A percentile compares a stretch with the other conserved stretches of the same genome.
Conservation (phyloP, 2,888 invertebrate genomes). For the Mythimna loreyi region DNA sequence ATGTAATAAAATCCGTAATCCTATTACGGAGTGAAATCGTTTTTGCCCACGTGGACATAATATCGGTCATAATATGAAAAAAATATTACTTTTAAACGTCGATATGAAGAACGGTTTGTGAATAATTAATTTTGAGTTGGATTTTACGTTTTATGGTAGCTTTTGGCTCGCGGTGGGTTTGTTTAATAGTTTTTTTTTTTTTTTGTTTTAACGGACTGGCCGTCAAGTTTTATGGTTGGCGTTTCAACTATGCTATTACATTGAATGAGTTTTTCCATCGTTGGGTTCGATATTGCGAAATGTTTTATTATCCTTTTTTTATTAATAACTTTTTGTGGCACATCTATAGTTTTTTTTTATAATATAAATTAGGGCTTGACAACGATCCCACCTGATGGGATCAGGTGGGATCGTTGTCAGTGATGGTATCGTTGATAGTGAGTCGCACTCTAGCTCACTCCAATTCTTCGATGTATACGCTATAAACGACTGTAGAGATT, state of each 20-base stretch:
- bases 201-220: slow-evolving; percentile 16
- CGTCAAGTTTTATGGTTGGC: slow-evolving; percentile 35
- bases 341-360: too few relatives aligned
- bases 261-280: neutral
- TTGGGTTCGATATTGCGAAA: neutral
- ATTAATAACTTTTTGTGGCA: too few relatives aligned
- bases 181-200: slow-evolving; percentile 46
- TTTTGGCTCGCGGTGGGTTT: too few relatives aligned
- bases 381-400: too few relatives aligned
- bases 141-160: slow-evolving; percentile 37
- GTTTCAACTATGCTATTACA: slow-evolving; percentile 31
- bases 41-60: slow-evolving; percentile 78
- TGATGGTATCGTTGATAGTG: too few relatives aligned
- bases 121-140: slow-evolving; percentile 57
- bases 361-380: too few relatives aligned
- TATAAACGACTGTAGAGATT: too few relatives aligned
- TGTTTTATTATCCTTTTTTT: neutral
- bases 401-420: too few relatives aligned
- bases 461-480: too few relatives aligned
- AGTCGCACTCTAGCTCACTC: too few relatives aligned
- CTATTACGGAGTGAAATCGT: slow-evolving; percentile 82
- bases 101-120: slow-evolving; percentile 44
- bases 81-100: slow-evolving; percentile 55
- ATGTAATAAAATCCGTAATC: slow-evolving; percentile 89
- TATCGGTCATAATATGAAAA: slow-evolving; percentile 68